Evolutionary conservation across 2,797 vertebrate genomes (phyloP).

Genomic region (Clangula hyemalis): DNA sequence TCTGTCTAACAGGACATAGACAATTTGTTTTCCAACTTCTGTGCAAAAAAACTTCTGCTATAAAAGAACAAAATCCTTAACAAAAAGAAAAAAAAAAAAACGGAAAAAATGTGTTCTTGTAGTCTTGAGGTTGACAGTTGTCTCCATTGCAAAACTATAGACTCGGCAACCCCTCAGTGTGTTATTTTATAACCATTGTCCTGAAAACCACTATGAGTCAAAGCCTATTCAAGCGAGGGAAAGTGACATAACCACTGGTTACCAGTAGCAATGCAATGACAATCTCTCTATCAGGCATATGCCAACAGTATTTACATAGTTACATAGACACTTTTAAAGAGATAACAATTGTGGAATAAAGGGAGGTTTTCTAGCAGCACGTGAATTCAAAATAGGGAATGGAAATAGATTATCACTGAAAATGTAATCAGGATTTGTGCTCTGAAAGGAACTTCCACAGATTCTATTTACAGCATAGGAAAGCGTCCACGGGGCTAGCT

Average conservation of each 20-base stretch:
- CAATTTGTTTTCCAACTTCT: neutral
- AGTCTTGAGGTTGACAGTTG: neutral
- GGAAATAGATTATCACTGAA: neutral
- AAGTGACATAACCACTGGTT: conserved; percentile 69
- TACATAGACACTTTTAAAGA: conserved; percentile 47
- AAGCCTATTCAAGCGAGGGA: conserved; percentile 62
- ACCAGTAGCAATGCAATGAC: conserved; percentile 60
- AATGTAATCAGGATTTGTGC: neutral
- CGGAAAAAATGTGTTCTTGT: neutral
- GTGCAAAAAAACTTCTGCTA: neutral
- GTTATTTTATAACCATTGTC: conserved; percentile 73
- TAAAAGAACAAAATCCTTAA: neutral
- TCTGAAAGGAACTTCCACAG: neutral
- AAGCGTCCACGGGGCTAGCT: neutral
- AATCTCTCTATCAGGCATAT: conserved; percentile 17
- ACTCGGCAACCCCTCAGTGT: conserved; percentile 7
- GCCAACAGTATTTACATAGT: conserved; percentile 63
- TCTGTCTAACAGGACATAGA: neutral
- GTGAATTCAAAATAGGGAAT: neutral
- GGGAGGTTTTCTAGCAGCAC: neutral
- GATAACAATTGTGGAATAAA: neutral
- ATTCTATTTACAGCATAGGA: neutral
- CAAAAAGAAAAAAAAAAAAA: neutral
- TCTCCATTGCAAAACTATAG: conserved; percentile 50
- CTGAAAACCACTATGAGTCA: conserved; percentile 72